A percentile compares a stretch with the other conserved stretches of the same genome.
phyloP scores from a whole-genome alignment of 2,113 vertebrate genomes.

The Sinocyclocheilus maitianheensis region DNA sequence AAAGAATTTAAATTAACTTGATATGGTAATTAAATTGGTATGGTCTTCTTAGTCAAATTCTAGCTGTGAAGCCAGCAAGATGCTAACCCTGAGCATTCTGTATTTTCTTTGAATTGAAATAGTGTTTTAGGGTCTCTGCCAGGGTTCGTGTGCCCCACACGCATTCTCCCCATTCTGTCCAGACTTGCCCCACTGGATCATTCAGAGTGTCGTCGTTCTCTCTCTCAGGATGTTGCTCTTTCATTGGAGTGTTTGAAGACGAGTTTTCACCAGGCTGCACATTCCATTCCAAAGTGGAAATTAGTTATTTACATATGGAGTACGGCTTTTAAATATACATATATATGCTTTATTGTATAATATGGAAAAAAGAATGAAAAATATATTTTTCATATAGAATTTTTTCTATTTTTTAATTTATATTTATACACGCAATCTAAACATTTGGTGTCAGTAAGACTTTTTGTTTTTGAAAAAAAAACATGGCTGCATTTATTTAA shows the following conservation, averaged over 20 bases:
- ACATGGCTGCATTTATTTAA: too few species aligned
- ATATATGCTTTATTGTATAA: too few species aligned
- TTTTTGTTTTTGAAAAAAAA: too few species aligned
- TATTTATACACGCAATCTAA: too few species aligned
- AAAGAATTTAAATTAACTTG: neutral
- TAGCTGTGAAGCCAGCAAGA: neutral
- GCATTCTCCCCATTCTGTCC: constrained; percentile 63
- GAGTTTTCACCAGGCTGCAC: constrained; percentile 37
- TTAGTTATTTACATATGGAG: too few species aligned
- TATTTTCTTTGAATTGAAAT: constrained; percentile 23
- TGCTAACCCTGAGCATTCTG: constrained; percentile 27
- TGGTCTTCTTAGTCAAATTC: neutral
- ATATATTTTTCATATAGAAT: too few species aligned
- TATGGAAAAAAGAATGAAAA: too few species aligned
- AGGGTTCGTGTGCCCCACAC: constrained; percentile 58
- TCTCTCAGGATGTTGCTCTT: constrained; percentile 69
- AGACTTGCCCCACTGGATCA: constrained; percentile 70
- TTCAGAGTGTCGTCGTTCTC: constrained; percentile 67
- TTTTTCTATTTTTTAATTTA: too few species aligned
- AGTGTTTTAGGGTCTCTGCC: constrained; percentile 27
- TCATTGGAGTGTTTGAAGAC: constrained; percentile 56
- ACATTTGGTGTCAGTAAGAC: too few species aligned
- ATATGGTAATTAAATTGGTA: too few species aligned
- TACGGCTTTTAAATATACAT: too few species aligned
- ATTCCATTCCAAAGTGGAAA: constrained; percentile 47